Conservation (phyloP, 2,888 invertebrate genomes). For the Melipona bicolor region DNA sequence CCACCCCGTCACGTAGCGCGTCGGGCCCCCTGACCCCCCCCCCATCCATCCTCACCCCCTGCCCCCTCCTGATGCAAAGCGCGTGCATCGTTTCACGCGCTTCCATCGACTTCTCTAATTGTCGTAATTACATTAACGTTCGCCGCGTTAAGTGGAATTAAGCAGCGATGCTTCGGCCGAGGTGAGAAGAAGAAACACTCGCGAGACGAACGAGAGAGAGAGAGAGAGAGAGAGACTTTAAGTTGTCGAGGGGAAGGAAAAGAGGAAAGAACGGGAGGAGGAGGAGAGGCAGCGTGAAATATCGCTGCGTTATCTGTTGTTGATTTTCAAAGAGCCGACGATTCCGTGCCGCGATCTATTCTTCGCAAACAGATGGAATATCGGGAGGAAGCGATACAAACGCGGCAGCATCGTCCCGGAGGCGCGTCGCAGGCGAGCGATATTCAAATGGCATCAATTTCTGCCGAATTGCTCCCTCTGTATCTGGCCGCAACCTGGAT, state of each 20-base stretch:
- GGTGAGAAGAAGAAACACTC: background rate
- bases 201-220: background rate
- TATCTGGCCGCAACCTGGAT: slow-evolving; percentile 73
- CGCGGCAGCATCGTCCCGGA: slow-evolving; percentile 70
- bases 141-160: background rate
- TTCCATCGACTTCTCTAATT: background rate
- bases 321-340: background rate
- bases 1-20: slow-evolving; percentile 52
- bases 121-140: slow-evolving; percentile 24
- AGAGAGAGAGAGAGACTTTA: no score
- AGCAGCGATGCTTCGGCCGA: no score
- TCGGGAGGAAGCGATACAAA: slow-evolving; percentile 70
- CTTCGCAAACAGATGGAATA: slow-evolving; percentile 67
- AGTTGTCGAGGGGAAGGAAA: background rate
- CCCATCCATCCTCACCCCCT: no score
- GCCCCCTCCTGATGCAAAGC: background rate
- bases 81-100: slow-evolving; percentile 6
- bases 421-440: slow-evolving; percentile 73
- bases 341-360: background rate
- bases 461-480: slow-evolving; percentile 78
- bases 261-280: background rate
- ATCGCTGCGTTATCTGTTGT: no score
- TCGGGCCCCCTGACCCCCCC: background rate
- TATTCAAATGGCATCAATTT: slow-evolving; percentile 83
- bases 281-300: background rate